Percentiles rank a stretch among this genome's conserved stretches.
These are phyloP conservation scores for Monodelphis domestica DNA, from an alignment of 2,797 vertebrate species.

Conservation along the genomic window DNA sequence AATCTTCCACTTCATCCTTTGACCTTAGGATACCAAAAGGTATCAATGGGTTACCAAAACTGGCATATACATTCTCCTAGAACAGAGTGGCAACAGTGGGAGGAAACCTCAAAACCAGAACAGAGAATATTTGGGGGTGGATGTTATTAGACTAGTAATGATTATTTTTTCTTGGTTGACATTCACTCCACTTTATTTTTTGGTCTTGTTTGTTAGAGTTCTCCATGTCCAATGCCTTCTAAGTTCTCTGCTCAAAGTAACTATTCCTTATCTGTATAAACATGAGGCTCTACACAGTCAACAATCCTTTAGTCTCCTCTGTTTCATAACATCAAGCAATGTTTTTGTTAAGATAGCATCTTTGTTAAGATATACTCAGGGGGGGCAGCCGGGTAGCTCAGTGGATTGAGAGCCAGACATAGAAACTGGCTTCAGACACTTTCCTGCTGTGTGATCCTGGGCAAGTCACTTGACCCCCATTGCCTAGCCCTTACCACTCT, in stretches of 20 bases:
- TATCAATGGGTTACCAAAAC: too few relatives aligned
- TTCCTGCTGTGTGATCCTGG: too few relatives aligned
- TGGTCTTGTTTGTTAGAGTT: not conserved
- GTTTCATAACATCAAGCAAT: not conserved
- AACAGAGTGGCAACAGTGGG: not conserved
- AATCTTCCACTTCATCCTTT: not conserved
- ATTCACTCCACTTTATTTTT: not conserved
- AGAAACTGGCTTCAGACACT: too few relatives aligned
- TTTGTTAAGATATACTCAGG: too few relatives aligned
- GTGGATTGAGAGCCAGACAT: too few relatives aligned
- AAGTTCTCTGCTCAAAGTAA: not conserved
- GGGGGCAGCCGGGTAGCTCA: too few relatives aligned
- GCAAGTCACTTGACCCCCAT: too few relatives aligned
- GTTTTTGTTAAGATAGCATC: not conserved
- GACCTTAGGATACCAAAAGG: not conserved
- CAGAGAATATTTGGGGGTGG: not conserved
- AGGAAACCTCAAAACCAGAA: not conserved
- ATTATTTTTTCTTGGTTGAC: not conserved
- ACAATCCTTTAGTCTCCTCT: not conserved
- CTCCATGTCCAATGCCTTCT: not conserved
- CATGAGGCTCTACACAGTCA: not conserved
- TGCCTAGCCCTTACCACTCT: too few relatives aligned
- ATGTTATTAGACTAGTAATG: not conserved
- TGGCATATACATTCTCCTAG: not conserved
- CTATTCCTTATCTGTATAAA: not conserved